Evolutionary conservation across 2,113 vertebrate species (phyloP).

Genomic region (Muntiacus reevesi): DNA sequence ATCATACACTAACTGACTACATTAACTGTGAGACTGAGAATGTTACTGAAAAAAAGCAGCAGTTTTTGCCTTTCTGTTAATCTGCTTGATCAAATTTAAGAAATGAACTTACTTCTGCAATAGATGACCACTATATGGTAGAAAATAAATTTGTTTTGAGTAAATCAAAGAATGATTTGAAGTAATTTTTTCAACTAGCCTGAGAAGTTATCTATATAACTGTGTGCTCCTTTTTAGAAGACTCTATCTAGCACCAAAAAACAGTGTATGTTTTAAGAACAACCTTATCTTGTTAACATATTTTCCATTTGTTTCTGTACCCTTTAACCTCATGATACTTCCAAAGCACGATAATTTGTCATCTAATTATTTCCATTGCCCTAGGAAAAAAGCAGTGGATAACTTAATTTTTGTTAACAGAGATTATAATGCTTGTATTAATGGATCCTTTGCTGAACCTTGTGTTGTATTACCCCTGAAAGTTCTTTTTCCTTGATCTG

Average conservation of each 20-base stretch:
- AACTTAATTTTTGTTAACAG: background rate
- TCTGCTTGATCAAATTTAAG: background rate
- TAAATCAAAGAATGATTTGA: background rate
- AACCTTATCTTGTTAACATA: background rate
- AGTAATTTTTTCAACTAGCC: background rate
- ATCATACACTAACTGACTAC: background rate
- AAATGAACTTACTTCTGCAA: background rate
- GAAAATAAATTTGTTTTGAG: background rate
- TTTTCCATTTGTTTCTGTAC: background rate
- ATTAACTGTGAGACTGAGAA: background rate
- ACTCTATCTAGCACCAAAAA: background rate
- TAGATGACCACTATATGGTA: background rate
- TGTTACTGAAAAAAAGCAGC: background rate
- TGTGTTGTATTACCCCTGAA: background rate
- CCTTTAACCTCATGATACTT: background rate
- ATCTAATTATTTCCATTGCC: background rate
- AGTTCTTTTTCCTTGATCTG: background rate
- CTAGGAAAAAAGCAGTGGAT: background rate
- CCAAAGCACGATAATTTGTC: background rate
- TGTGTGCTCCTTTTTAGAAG: background rate
- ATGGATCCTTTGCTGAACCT: background rate
- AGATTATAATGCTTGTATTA: background rate
- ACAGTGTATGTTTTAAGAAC: background rate
- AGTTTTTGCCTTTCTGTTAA: background rate
- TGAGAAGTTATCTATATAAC: background rate